These are phyloP conservation scores for Caenorhabditis afra DNA, from an alignment of 2,888 invertebrate species.

Conservation along the genomic window DNA sequence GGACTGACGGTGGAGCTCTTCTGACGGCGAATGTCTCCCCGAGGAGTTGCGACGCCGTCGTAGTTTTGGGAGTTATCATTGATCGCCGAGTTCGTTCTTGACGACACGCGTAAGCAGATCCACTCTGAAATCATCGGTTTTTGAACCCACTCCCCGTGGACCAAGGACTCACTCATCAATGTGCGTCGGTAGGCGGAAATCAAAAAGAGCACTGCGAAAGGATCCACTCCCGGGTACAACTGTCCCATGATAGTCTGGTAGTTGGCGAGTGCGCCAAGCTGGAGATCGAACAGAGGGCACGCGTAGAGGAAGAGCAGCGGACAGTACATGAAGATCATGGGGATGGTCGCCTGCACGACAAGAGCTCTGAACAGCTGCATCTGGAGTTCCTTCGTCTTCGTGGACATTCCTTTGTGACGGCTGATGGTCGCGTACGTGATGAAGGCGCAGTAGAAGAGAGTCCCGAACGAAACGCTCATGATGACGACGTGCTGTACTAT, in stretches of 20 bases:
- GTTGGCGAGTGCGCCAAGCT: conserved; percentile 24
- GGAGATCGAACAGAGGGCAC: conserved; percentile 20
- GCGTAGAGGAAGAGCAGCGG: conserved; percentile 26
- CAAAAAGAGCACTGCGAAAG: conserved; percentile 27
- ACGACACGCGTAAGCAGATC: conserved; percentile 14
- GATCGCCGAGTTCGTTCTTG: not conserved
- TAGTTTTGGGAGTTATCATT: conserved; percentile 21
- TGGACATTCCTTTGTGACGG: not conserved
- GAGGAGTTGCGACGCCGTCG: conserved; percentile 12
- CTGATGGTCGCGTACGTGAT: not conserved
- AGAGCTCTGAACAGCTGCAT: conserved; percentile 8
- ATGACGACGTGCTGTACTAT: conserved; percentile 27
- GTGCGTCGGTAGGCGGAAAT: conserved; percentile 23
- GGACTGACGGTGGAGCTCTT: conserved; percentile 28
- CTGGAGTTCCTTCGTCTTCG: conserved; percentile 7
- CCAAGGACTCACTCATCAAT: conserved; percentile 19
- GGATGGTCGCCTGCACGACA: conserved; percentile 21
- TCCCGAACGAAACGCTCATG: conserved; percentile 13
- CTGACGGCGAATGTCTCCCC: conserved; percentile 14
- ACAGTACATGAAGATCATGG: conserved; percentile 26
- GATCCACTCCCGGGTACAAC: conserved; percentile 31
- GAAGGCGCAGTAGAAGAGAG: not conserved
- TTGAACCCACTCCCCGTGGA: no score
- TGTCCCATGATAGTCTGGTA: conserved; percentile 37
- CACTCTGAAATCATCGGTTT: no score